Evolutionary conservation across 2,113 vertebrate genomes (phyloP).

Genomic region (Rhinolophus sinicus): DNA sequence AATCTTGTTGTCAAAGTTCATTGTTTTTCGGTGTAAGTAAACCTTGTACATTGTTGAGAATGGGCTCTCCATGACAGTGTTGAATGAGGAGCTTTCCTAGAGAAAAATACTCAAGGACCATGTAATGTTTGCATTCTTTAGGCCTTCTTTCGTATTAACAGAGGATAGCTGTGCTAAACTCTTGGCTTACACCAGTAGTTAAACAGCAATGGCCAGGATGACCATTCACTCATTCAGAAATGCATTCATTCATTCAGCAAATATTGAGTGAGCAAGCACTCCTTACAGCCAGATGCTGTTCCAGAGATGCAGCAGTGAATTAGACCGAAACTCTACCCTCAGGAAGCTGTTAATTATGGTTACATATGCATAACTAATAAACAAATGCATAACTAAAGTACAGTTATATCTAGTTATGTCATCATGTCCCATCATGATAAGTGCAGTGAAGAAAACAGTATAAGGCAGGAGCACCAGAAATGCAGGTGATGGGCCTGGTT

Average conservation of each 20-base stretch:
- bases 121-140: neutral
- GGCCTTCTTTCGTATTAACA: neutral
- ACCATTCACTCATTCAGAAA: neutral
- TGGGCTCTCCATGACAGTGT: neutral
- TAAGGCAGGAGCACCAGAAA: neutral
- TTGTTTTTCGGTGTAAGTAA: neutral
- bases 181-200: neutral
- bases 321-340: neutral
- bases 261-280: rapidly evolving
- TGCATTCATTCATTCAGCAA: neutral
- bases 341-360: neutral
- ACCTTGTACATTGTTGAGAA: neutral
- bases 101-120: neutral
- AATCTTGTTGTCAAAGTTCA: neutral
- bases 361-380: neutral
- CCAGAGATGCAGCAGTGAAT: neutral
- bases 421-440: neutral
- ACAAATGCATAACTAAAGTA: neutral
- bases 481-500: neutral
- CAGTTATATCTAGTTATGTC: neutral
- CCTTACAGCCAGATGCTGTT: neutral
- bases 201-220: neutral
- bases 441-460: neutral
- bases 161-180: neutral
- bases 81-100: neutral